phyloP scores from a whole-genome alignment of 2,888 invertebrate genomes.

The Odontothrips loti region DNA sequence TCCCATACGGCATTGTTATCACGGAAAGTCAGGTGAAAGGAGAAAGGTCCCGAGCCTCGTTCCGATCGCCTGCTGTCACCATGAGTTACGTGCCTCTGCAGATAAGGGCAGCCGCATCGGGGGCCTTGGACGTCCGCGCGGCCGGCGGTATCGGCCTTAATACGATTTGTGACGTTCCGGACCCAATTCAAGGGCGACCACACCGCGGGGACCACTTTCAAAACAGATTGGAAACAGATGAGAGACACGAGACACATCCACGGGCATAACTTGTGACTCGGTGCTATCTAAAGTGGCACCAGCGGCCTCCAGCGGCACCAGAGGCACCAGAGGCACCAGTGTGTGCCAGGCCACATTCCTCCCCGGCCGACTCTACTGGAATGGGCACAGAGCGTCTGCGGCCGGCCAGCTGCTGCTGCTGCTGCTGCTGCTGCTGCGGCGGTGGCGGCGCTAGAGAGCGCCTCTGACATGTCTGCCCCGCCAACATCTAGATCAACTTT shows the following conservation, averaged over 20 bases:
- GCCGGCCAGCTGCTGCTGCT: too few species aligned
- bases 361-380: neutral
- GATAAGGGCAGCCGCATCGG: neutral
- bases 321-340: neutral
- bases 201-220: too few species aligned
- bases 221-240: too few species aligned
- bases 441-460: too few species aligned
- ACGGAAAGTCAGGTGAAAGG: slow-evolving; percentile 10
- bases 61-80: too few species aligned
- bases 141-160: too few species aligned
- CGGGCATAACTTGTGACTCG: neutral
- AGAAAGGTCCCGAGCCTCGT: neutral
- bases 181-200: too few species aligned
- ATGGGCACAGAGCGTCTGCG: neutral
- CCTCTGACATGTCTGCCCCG: neutral
- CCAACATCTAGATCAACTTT: slow-evolving; percentile 1
- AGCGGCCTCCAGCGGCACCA: neutral
- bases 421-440: too few species aligned
- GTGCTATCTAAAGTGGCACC: neutral
- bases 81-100: too few species aligned
- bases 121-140: neutral
- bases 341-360: neutral
- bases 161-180: too few species aligned
- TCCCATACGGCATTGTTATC: neutral
- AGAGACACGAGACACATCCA: too few species aligned